Base-by-base conservation (phyloP, 2,888 invertebrate species). In the Agrotis clavis region DNA sequence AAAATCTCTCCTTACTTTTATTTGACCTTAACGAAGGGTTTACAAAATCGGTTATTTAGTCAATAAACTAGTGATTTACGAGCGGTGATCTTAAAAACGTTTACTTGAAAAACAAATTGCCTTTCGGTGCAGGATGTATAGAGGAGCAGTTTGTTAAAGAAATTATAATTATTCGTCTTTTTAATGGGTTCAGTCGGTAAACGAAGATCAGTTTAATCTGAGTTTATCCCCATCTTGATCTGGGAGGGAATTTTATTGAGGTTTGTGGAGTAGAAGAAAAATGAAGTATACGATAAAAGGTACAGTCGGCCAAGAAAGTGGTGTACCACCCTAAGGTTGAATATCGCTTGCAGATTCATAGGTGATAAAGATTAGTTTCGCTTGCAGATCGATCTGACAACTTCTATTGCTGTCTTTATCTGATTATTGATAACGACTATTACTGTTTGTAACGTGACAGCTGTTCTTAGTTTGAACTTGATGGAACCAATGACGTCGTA, bases 1-100 rank as follows among this genome's bases (percentile, higher is more conserved):
- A 86, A 85, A 51, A 47, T 45, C 71, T 64, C 11, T 66, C 72
- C 60, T 78, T 74, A 30, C 61, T 77, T 73, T 81, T 64, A 78
- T 75, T 79, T 63, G 50, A 71, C 60, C 71, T 66, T 86, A 87
- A 89, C 86, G 83, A 86, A 88, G 82, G 81, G 76, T 83, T 84
- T 77, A 83, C 83, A 79, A 81, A 82, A 89, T 88, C 86, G 61
- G 45, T 75, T 71, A 68, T 54, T 67, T 11, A 87, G 86, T 89
- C 89, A 90, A 91, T 91, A 90, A 89, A 87, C 69, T n/a, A 60
- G 81, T 90, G 90, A 92, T 92, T 92, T 91, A 92, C 85, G 81
- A 80, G 54, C 69, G 57, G 81, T 82, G 80, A 86, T 87, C 85
- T 85, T 56, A 76, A 71, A 79, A 85, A 71, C 74, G 74, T 79